These are phyloP conservation scores for Cyclargus thomasi DNA, from an alignment of 1,140 invertebrate genomes.

Conservation along the genomic window DNA sequence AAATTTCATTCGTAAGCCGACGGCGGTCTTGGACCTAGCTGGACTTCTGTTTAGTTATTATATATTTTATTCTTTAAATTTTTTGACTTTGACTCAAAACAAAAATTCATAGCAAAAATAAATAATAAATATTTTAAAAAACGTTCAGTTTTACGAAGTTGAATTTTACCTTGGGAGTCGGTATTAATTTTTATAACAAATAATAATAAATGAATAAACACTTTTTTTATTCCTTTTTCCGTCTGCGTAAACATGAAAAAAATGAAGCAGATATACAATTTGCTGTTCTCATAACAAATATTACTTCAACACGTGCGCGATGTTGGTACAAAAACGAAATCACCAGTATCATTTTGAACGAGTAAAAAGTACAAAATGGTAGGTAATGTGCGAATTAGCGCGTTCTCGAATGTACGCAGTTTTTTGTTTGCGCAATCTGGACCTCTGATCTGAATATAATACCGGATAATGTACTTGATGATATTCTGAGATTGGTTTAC, in stretches of 20 bases:
- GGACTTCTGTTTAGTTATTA: too few relatives aligned
- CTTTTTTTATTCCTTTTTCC: too few relatives aligned
- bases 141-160: too few relatives aligned
- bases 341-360: neutral
- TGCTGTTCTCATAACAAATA: neutral
- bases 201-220: too few relatives aligned
- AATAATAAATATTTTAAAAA: too few relatives aligned
- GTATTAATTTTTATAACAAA: too few relatives aligned
- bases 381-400: constrained; percentile 20
- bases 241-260: neutral
- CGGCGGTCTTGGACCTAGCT: too few relatives aligned
- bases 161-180: too few relatives aligned
- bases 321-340: constrained; percentile 7
- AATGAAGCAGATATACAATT: neutral
- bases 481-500: neutral
- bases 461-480: neutral
- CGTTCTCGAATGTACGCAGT: constrained; percentile 5
- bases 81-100: too few relatives aligned
- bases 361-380: constrained; percentile 21
- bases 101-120: too few relatives aligned
- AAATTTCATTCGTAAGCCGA: too few relatives aligned
- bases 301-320: neutral
- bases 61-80: too few relatives aligned
- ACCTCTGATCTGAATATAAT: constrained; percentile 6
- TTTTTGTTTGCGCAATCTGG: neutral